These are phyloP conservation scores for Bujurquina vittata DNA, from an alignment of 2,113 vertebrate species.

Conservation along the genomic window DNA sequence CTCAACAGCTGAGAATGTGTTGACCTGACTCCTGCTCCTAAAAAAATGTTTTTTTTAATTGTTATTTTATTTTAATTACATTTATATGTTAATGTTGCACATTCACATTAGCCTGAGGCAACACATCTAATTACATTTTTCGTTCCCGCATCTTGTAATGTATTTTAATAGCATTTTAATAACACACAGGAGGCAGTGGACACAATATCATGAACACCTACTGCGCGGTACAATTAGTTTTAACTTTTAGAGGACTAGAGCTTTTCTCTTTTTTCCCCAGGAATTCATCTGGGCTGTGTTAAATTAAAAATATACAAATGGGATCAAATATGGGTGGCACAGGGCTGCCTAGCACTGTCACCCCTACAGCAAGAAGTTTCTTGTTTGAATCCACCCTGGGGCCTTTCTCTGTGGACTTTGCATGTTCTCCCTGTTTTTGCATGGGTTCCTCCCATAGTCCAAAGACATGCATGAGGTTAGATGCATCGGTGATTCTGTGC, in stretches of 20 bases:
- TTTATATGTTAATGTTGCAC: slow-evolving; percentile 16
- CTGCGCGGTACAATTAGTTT: neutral
- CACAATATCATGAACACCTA: slow-evolving; percentile 9
- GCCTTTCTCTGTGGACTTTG: neutral
- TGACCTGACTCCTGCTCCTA: neutral
- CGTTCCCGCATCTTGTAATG: neutral
- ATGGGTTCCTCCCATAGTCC: neutral
- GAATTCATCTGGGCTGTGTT: neutral
- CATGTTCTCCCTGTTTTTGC: neutral
- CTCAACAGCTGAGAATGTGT: neutral
- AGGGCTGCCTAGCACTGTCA: neutral
- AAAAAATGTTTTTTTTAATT: neutral
- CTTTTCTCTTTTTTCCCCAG: neutral
- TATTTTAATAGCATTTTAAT: slow-evolving; percentile 20
- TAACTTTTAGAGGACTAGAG: neutral
- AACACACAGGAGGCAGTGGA: neutral
- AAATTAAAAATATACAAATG: neutral
- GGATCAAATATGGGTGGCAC: neutral
- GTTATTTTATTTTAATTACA: slow-evolving; percentile 14
- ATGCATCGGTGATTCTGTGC: neutral
- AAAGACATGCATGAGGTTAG: neutral
- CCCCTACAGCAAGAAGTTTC: neutral
- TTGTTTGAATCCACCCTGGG: neutral
- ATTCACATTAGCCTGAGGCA: neutral
- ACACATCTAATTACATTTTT: slow-evolving; percentile 22